Base-by-base conservation (phyloP, 2,888 invertebrate genomes). In the Flexamia atlantica region DNA sequence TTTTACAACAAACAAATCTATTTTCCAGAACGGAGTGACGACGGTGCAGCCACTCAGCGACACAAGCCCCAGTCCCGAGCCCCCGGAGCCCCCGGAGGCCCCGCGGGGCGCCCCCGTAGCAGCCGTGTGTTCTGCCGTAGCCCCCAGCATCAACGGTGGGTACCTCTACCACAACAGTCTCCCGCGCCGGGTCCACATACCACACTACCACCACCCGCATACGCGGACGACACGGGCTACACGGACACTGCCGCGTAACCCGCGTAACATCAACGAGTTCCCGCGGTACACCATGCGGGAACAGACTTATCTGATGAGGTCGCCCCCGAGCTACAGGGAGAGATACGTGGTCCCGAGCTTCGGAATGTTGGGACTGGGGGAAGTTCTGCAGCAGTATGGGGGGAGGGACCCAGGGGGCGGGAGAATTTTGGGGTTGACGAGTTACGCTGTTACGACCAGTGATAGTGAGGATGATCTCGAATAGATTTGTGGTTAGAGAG, bases 381-480 rank as follows among this genome's bases (percentile, higher is more conserved):
- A 83, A 20, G 85, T 85, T 9, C 79, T 85, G 14, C 85, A 85
- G 79, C 83, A 83, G 80, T 85, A 84, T 72, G 64, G 82, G 28
- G 74, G 81, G 3, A 82, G 82, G 32, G 84, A 84, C 17, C 74
- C 23, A 25, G 64, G 32, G 0, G 36, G 68, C 10, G 82, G 82
- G 0, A 60, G 82, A 20, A 74, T 84, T n/a, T 25, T 84, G 60
- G 76, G 68, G 9, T 76, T 82, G 30, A 84, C 84, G 0, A 82
- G 82, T 17, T 84, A 84, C 46, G 76, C 84, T 7, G 76, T 84
- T 12, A 84, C 84, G 0, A 85, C 88, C 89, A 86, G 89, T 89
- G 85, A 88, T 89, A 28, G 89, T 89, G 80, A 89, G 89, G 84
- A 90, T 89, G 76, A 90, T 89, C 85, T 88, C 89, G 87, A 81